Conservation (phyloP, 1,140 invertebrate species). For the Leptopilina clavipes region DNA sequence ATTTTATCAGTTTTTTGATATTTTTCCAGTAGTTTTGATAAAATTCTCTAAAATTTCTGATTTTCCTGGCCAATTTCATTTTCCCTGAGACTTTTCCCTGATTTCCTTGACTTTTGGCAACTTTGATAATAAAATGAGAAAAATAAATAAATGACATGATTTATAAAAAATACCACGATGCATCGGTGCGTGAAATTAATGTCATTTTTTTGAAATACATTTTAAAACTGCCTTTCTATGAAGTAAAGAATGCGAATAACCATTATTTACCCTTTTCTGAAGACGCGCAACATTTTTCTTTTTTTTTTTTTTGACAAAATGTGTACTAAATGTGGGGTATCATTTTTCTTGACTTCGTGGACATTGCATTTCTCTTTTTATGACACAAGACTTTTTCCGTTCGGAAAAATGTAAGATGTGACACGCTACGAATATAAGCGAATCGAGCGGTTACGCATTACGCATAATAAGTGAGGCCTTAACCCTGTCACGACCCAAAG, state of each 20-base stretch:
- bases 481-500: constrained; percentile 3
- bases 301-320: constrained; percentile 19
- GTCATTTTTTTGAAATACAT: neutral
- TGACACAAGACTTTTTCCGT: neutral
- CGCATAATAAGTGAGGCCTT: constrained; percentile 15
- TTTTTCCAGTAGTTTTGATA: no score
- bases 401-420: neutral
- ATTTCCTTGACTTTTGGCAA: no score
- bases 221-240: neutral
- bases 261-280: neutral
- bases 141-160: neutral
- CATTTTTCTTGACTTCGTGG: constrained; percentile 5
- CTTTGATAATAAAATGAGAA: no score
- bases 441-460: constrained; percentile 15
- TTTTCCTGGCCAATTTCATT: no score
- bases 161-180: neutral
- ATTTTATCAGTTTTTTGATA: no score
- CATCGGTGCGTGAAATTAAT: neutral
- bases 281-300: neutral
- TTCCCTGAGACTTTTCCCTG: no score
- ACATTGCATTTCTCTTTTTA: constrained; percentile 1
- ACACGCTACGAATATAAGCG: constrained; percentile 18
- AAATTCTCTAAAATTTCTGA: no score
- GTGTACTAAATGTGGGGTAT: neutral
- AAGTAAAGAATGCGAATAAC: neutral